Evolutionary conservation across 2,888 invertebrate genomes (phyloP), one percentile per base, ranked within the genome.

Genomic region (Protodeltote pygarga): DNA sequence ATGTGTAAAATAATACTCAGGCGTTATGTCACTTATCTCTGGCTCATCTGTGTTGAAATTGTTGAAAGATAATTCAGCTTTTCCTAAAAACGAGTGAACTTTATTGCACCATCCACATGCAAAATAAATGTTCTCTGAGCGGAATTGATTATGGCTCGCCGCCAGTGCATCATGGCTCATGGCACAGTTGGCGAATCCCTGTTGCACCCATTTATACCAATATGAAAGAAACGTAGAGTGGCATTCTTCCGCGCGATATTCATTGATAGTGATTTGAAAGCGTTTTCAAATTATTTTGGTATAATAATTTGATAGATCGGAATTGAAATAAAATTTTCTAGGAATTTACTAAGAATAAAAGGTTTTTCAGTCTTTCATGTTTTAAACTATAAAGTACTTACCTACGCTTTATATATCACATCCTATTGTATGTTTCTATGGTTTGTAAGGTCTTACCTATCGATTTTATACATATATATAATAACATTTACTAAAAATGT

Each of bases 71-170:
- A 34, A 47, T 65, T 42, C 17, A 47, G 61, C 25, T 28, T 49
- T 40, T n/a, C n/a, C 5, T 41, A 31, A 38, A 42, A 52, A 47
- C 48, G 25, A 51, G 52, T 45, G 46, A 45, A 50, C 48, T 58
- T 62, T 44, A 57, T 44, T 42, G 47, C 19, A 46, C 45, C 51
- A 53, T 44, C 52, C 51, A 48, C 52, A 33, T 52, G 49, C 37
- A 64, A 58, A 61, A 55, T 60, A 59, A 60, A 65, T 55, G 50
- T 57, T 49, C 19, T 24, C 28, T 21, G 38, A 62, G 58, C 49
- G 57, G 63, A 65, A 73, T 71, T 74, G 73, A 70, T 73, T 68
- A 73, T 70, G 68, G 75, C 75, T 46, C 61, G 46, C 29, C 48
- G 72, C 75, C 68, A 73, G 68, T 53, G 45, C 42, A 62, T 39